Percentiles rank a stretch among this genome's conserved stretches.
phyloP scores from a whole-genome alignment of 2,888 invertebrate species.

The Drosophila mercatorum region DNA sequence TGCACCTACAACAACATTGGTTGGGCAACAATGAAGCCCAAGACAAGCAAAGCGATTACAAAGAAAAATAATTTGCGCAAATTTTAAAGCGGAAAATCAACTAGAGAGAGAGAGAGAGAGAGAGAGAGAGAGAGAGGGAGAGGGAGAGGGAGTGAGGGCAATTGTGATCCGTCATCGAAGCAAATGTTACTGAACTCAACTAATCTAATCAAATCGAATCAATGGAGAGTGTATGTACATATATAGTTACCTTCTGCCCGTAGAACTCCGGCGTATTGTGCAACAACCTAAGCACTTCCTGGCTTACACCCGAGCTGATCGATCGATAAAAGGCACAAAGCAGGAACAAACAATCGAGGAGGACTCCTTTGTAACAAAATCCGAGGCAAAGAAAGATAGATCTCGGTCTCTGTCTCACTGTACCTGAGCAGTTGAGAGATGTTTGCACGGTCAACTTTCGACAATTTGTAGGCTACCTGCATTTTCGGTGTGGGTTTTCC shows the following conservation, averaged over 20 bases:
- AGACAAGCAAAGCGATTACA: conserved; percentile 74
- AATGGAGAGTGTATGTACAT: conserved; percentile 48
- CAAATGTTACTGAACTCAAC: conserved; percentile 66
- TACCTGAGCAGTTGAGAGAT: conserved; percentile 59
- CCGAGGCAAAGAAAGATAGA: conserved; percentile 54
- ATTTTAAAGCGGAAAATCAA: conserved; percentile 41
- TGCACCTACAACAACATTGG: conserved; percentile 66
- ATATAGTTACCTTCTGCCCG: conserved; percentile 51
- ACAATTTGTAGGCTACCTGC: conserved; percentile 78
- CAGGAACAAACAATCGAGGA: conserved; percentile 77
- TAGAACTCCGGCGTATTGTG: conserved; percentile 49
- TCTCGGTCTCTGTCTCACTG: no score
- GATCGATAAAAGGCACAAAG: conserved; percentile 64
- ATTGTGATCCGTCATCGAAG: conserved; percentile 70
- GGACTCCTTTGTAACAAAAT: conserved; percentile 62
- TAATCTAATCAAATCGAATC: conserved; percentile 69
- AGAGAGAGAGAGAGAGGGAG: not conserved
- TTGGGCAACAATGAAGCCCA: conserved; percentile 67
- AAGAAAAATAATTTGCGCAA: conserved; percentile 79
- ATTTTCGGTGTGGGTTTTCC: conserved; percentile 74
- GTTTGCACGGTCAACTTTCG: conserved; percentile 78
- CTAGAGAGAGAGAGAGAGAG: conserved; percentile 6
- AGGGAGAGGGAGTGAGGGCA: conserved; percentile 18
- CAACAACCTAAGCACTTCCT: conserved; percentile 71
- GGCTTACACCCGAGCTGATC: conserved; percentile 74